A percentile compares a stretch with the other conserved stretches of the same genome.
phyloP scores from a whole-genome alignment of 64 coral and sea anemone species.

The Porites australiensis region DNA sequence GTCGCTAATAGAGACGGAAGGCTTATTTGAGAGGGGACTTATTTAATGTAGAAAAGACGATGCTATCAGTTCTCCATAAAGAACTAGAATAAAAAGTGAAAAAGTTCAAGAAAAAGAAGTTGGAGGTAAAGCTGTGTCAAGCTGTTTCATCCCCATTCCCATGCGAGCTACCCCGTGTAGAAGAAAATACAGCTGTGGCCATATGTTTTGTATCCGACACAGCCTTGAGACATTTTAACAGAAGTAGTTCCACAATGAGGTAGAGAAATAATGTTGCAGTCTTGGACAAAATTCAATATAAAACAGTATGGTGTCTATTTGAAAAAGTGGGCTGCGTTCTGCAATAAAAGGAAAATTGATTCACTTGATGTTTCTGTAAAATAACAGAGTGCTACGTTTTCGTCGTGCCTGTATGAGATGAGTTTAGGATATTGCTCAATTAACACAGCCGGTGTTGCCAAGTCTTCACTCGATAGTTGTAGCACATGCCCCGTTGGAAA shows the following conservation, averaged over 20 bases:
- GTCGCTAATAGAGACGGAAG: no score
- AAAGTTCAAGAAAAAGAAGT: no score
- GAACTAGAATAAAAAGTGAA: no score
- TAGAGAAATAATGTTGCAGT: slow-evolving; percentile 19
- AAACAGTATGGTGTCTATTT: slow-evolving; percentile 15
- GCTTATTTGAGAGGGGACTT: no score
- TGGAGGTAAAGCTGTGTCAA: no score
- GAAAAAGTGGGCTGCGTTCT: slow-evolving; percentile 24
- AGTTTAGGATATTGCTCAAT: slow-evolving; percentile 24
- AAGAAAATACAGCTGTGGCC: slow-evolving; percentile 11
- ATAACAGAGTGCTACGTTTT: background rate
- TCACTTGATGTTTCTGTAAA: slow-evolving; percentile 21
- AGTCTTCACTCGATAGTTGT: slow-evolving; percentile 39
- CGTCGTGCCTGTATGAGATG: background rate
- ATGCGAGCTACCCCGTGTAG: background rate
- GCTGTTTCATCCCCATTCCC: slow-evolving; percentile 4
- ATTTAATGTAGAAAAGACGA: no score
- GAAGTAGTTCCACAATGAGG: background rate
- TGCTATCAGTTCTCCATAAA: no score
- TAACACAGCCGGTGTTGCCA: slow-evolving; percentile 22
- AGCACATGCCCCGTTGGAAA: slow-evolving; percentile 22
- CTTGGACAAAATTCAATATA: slow-evolving; percentile 17
- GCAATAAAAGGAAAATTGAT: slow-evolving; percentile 55
- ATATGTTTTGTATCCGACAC: slow-evolving; percentile 25
- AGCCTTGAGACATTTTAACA: background rate